Evolutionary conservation across 2,113 vertebrate genomes (phyloP).

Genomic region (Notothenia coriiceps): DNA sequence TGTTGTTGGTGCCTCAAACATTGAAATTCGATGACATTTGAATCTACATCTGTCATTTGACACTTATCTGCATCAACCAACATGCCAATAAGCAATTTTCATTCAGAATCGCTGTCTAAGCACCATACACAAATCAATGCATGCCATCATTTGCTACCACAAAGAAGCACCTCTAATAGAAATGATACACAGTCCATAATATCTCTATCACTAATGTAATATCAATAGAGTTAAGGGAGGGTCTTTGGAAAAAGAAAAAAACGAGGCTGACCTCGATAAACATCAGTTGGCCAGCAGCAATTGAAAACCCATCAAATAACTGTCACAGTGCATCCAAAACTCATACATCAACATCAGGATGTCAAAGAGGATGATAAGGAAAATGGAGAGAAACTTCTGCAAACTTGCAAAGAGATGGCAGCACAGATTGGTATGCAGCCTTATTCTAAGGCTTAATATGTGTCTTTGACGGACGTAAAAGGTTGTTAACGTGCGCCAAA

Average conservation of each 20-base stretch:
- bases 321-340: slow-evolving; percentile 38
- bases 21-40: not conserved
- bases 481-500: not conserved
- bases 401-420: not conserved
- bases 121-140: slow-evolving; percentile 18
- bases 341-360: slow-evolving; percentile 52
- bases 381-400: not conserved
- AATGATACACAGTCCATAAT: slow-evolving; percentile 28
- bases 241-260: not conserved
- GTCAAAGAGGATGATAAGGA: slow-evolving; percentile 17
- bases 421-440: not conserved
- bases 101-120: not conserved
- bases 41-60: not conserved
- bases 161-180: slow-evolving; percentile 2
- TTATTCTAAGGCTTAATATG: not conserved
- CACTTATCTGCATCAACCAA: slow-evolving; percentile 18
- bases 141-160: slow-evolving; percentile 11
- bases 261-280: slow-evolving; percentile 27
- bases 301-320: slow-evolving; percentile 22
- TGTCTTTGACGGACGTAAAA: not conserved
- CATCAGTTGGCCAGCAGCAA: slow-evolving; percentile 11
- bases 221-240: slow-evolving; percentile 13
- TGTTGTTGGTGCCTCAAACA: not conserved
- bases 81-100: slow-evolving; percentile 14
- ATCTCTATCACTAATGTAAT: slow-evolving; percentile 43